Evolutionary conservation across 2,888 invertebrate species (phyloP), one percentile per base, ranked within the genome.

Genomic region (Diloba caeruleocephala): DNA sequence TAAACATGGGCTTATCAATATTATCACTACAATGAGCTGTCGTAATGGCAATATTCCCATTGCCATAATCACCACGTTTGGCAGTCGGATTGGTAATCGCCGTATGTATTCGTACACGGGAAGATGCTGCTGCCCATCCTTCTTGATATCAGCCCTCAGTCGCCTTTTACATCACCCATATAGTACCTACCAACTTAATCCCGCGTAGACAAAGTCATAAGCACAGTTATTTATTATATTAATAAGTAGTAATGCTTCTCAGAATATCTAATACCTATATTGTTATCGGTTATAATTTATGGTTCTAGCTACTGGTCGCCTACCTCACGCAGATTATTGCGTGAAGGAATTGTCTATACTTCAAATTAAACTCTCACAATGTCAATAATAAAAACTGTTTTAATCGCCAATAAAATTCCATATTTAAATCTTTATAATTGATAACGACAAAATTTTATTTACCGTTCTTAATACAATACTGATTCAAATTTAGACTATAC

Each of bases 381-480:
- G 52, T 42, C 53, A 43, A 57, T 56, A 68, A 67, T 78, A 76
- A 78, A 71, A 66, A 56, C 61, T 64, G 62, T 73, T 73, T 71
- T 74, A 74, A 73, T 72, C 45, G 46, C 50, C 64, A 60, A 79
- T 82, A 77, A 81, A 79, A 78, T 65, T 71, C 59, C 71, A 62
- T 76, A 62, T 74, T 73, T 37, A 72, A 71, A 78, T 65, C 60
- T 44, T 58, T 63, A 41, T 66, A 62, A 60, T 68, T 63, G 43
- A 54, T 34, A 39, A 64, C 41, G 55, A 46, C 60, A 32, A 29
- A 33, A 31, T 43, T 28, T 33, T 36, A 13, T 12, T 58, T 51
- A 25, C 44, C 28, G 25, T 36, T 49, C 19, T 43, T 10, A 7
- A 39, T 52, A 33, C 3, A 0, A 37, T 14, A 15, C 0, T 7